A percentile compares a stretch with the other conserved stretches of the same genome.
phyloP scores from a whole-genome alignment of 2,888 invertebrate genomes.

The Spicauda simplicius region DNA sequence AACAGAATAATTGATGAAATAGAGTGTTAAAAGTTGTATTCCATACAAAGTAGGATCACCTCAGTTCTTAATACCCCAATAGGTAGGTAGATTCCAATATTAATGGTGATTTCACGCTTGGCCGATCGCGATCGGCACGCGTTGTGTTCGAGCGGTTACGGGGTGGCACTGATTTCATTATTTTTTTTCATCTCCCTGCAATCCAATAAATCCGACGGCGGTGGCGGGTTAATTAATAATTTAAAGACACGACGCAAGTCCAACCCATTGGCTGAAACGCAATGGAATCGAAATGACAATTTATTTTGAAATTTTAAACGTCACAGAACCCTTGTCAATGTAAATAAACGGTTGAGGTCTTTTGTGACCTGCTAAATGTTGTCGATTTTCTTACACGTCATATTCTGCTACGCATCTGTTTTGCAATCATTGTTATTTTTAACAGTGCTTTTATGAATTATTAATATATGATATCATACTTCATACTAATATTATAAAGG shows the following conservation, averaged over 20 bases:
- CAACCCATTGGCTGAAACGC: conserved; percentile 45
- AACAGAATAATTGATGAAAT: too few relatives aligned
- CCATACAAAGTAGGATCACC: background rate
- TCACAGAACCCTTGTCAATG: conserved; percentile 14
- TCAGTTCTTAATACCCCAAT: conserved; percentile 7
- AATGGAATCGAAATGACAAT: conserved; percentile 54
- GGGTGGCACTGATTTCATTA: conserved; percentile 74
- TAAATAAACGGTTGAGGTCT: background rate
- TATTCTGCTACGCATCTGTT: background rate
- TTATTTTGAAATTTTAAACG: conserved; percentile 34
- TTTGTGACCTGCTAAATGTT: background rate
- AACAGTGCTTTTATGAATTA: background rate
- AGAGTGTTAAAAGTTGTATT: background rate
- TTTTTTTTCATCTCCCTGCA: conserved; percentile 70
- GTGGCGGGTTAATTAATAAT: conserved; percentile 79
- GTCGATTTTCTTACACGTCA: background rate
- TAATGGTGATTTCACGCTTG: conserved; percentile 75
- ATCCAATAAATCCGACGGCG: conserved; percentile 70
- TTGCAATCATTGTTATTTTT: background rate
- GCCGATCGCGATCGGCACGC: conserved; percentile 58
- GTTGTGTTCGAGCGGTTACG: conserved; percentile 60
- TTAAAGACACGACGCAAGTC: conserved; percentile 55
- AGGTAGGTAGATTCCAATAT: conserved; percentile 52
- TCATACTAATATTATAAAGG: too few relatives aligned
- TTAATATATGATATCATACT: background rate